Evolutionary conservation across 2,113 vertebrate genomes (phyloP).

Genomic region (Pelobates fuscus): DNA sequence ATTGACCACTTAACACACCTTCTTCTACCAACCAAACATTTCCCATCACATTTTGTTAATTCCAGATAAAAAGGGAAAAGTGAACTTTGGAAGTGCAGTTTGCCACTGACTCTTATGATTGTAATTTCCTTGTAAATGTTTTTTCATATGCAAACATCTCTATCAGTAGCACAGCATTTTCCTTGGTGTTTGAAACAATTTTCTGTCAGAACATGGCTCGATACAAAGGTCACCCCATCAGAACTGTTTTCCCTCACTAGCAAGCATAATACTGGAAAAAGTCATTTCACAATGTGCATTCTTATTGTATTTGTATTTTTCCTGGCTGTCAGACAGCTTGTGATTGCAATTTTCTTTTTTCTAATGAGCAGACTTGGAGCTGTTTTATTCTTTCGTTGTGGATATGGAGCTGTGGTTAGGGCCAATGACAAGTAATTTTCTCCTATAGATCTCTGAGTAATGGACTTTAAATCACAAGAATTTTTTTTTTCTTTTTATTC

Average conservation of each 20-base stretch:
- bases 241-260: conserved; percentile 58
- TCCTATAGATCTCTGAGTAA: conserved; percentile 32
- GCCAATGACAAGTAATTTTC: conserved; percentile 52
- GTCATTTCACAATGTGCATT: conserved; percentile 51
- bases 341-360: conserved; percentile 58
- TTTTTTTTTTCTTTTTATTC: conserved; percentile 42
- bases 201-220: conserved; percentile 49
- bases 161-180: conserved; percentile 54
- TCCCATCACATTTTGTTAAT: conserved; percentile 24
- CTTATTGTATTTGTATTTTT: conserved; percentile 56
- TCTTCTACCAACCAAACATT: neutral
- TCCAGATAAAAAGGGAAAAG: conserved; percentile 12
- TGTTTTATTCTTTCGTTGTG: conserved; percentile 24
- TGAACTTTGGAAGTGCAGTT: conserved; percentile 52
- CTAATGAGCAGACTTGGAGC: conserved; percentile 52
- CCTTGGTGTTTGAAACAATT: conserved; percentile 54
- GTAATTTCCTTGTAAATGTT: conserved; percentile 55
- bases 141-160: conserved; percentile 50
- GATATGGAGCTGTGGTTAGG: conserved; percentile 30
- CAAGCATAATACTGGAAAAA: conserved; percentile 49
- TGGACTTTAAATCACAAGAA: conserved; percentile 46
- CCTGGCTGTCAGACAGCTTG: conserved; percentile 57
- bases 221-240: conserved; percentile 65
- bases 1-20: no score
- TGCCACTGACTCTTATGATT: conserved; percentile 56